Conservation (phyloP, 2,888 invertebrate species). For the Calameuta idolon region DNA sequence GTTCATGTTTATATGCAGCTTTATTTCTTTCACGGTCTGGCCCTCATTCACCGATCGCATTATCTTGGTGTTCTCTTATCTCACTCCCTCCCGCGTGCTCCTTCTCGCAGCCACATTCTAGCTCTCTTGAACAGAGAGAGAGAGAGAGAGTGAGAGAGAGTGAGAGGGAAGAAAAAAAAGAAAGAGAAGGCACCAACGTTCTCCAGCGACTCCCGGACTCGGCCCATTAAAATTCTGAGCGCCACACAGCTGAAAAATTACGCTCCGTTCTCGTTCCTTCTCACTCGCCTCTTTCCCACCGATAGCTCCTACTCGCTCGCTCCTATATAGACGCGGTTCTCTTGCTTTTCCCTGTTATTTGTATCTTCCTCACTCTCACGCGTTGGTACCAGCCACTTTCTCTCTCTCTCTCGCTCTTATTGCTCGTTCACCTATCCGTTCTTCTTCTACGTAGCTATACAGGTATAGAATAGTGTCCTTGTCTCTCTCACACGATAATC, state of each 20-base stretch:
- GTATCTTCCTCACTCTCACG: background rate
- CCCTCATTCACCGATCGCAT: constrained; percentile 41
- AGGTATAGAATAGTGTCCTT: background rate
- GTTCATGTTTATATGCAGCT: constrained; percentile 49
- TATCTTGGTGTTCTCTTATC: constrained; percentile 33
- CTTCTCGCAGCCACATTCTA: constrained; percentile 20
- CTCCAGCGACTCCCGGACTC: constrained; percentile 24
- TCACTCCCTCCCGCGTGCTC: constrained; percentile 15
- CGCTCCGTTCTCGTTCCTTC: constrained; percentile 24
- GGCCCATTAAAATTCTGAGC: constrained; percentile 50
- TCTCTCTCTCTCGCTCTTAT: constrained; percentile 19
- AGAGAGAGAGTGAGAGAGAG: background rate
- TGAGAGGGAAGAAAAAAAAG: background rate
- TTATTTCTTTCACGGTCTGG: constrained; percentile 46
- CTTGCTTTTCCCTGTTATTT: background rate
- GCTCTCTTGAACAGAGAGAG: constrained; percentile 5
- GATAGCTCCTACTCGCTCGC: constrained; percentile 4
- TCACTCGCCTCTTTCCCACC: constrained; percentile 15
- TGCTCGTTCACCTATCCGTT: constrained; percentile 16
- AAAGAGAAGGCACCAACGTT: background rate
- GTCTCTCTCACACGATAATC: constrained; percentile 15
- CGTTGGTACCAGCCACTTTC: background rate
- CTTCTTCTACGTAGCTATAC: background rate
- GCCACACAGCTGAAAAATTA: constrained; percentile 50
- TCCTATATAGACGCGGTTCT: background rate